These are phyloP conservation scores for Diceros bicornis DNA, from an alignment of 2,797 vertebrate species.

Conservation along the genomic window DNA sequence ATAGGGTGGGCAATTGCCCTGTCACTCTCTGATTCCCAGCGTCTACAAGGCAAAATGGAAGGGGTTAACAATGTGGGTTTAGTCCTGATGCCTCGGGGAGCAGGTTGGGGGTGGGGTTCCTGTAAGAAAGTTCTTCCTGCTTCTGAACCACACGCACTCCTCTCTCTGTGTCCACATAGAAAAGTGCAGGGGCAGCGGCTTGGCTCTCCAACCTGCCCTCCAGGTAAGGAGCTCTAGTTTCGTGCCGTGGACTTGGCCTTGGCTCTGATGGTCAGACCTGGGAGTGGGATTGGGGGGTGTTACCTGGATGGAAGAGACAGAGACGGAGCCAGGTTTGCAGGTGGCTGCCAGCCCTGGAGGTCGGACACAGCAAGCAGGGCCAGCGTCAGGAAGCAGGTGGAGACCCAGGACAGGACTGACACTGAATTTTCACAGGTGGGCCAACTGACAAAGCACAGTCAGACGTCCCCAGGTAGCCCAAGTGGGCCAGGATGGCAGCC, in stretches of 20 bases:
- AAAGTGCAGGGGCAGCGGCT: rapidly evolving
- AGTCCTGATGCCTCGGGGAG: no score
- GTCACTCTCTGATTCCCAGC: neutral
- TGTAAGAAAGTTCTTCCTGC: neutral
- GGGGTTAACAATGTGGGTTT: neutral
- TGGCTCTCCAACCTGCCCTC: neutral
- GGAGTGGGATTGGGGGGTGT: neutral
- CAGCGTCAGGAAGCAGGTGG: neutral
- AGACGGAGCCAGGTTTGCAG: neutral
- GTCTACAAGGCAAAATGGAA: rapidly evolving
- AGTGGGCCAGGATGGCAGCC: no score
- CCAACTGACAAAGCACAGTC: rapidly evolving
- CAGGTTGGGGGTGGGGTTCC: rapidly evolving
- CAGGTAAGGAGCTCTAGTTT: neutral
- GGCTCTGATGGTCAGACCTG: neutral
- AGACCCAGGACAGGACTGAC: no score
- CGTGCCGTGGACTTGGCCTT: rapidly evolving
- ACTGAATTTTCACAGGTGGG: no score
- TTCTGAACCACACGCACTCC: neutral
- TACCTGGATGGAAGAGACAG: neutral
- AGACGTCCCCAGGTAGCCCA: rapidly evolving
- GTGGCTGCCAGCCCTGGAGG: neutral
- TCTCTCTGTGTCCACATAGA: neutral
- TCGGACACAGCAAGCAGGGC: neutral
- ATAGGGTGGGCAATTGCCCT: rapidly evolving